Percentiles rank a stretch among this genome's conserved stretches.
Evolutionary conservation across 1,140 invertebrate species (phyloP).

Genomic region (Habropoda laboriosa): DNA sequence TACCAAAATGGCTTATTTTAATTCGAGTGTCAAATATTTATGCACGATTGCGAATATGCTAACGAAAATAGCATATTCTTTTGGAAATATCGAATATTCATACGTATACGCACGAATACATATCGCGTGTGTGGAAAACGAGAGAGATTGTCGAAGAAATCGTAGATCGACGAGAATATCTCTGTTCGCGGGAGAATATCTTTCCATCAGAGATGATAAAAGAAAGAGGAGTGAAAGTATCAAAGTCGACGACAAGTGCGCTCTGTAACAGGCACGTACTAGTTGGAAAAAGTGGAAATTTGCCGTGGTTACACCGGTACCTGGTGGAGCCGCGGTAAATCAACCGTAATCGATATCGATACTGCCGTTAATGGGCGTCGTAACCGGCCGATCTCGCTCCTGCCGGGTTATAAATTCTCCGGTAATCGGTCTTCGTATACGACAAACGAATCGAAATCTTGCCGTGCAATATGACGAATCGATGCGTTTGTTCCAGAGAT

Average conservation of each 20-base stretch:
- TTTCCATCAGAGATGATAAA: not conserved
- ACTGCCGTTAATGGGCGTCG: constrained; percentile 16
- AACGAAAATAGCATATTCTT: too few species aligned
- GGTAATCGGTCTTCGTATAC: constrained; percentile 26
- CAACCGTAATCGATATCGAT: constrained; percentile 37
- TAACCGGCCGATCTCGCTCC: constrained; percentile 6
- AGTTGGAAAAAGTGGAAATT: constrained; percentile 14
- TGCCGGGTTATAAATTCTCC: constrained; percentile 18
- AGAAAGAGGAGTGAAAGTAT: constrained; percentile 4
- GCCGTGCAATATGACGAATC: not conserved
- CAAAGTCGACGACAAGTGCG: not conserved
- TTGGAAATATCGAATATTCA: not conserved
- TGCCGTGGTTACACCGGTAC: not conserved
- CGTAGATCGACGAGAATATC: not conserved
- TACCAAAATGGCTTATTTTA: not conserved
- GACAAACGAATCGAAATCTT: constrained; percentile 20
- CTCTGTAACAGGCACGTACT: not conserved
- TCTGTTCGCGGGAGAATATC: not conserved
- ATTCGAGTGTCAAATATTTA: too few species aligned
- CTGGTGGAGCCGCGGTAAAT: constrained; percentile 16
- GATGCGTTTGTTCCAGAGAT: not conserved
- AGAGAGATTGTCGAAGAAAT: not conserved
- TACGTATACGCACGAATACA: too few species aligned
- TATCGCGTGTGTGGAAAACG: not conserved
- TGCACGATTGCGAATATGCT: too few species aligned